Percentiles rank a stretch among this genome's conserved stretches.
Conservation (phyloP, 2,113 vertebrate species). For the Panthera tigris region DNA sequence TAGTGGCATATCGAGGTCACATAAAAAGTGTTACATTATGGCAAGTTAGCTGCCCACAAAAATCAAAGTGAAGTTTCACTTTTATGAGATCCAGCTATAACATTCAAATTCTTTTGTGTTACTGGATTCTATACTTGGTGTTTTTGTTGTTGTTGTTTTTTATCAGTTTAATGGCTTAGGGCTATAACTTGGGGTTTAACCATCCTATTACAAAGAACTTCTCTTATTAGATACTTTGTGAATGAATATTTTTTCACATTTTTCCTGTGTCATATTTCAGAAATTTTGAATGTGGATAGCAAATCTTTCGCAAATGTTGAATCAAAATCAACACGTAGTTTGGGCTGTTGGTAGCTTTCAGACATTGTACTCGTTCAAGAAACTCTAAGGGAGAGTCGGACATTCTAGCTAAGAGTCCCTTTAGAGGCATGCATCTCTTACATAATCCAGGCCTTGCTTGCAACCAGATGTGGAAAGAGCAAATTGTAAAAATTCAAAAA, state of each 20-base stretch:
- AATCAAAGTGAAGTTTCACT: neutral
- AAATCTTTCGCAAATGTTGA: neutral
- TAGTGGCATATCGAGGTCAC: neutral
- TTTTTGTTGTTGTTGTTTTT: neutral
- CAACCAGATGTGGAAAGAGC: neutral
- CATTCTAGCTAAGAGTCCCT: neutral
- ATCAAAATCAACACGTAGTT: neutral
- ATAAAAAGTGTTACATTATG: neutral
- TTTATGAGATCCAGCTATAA: neutral
- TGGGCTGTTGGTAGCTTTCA: neutral
- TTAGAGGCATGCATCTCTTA: neutral
- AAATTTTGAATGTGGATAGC: neutral
- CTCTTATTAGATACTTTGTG: neutral
- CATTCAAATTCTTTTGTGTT: neutral
- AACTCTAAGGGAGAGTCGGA: neutral
- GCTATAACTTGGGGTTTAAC: neutral
- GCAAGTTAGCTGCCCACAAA: neutral
- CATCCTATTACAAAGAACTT: neutral
- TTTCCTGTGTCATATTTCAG: neutral
- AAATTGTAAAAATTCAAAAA: neutral
- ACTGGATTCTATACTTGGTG: neutral
- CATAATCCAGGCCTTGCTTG: neutral
- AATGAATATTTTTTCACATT: neutral
- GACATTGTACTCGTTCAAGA: neutral
- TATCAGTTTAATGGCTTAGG: neutral